phyloP scores from a whole-genome alignment of 2,888 invertebrate species.

The Watsonalla cultraria region DNA sequence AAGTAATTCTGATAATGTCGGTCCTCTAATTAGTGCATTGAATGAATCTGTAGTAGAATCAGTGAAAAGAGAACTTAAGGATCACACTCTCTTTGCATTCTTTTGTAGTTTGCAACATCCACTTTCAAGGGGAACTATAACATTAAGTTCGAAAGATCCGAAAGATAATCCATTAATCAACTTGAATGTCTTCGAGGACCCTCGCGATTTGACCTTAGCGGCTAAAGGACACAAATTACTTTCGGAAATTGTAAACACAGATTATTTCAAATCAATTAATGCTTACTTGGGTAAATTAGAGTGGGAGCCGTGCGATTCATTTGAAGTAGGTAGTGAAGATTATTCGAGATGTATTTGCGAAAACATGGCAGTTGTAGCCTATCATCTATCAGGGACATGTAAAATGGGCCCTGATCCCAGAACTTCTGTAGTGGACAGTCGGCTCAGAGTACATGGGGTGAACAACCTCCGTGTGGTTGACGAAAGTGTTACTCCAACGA shows the following conservation, averaged over 20 bases:
- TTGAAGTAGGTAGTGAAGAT: conserved; percentile 29
- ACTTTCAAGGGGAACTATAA: conserved; percentile 70
- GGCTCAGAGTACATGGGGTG: conserved; percentile 81
- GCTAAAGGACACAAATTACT: conserved; percentile 28
- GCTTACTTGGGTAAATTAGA: conserved; percentile 36
- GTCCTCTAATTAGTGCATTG: conserved; percentile 30
- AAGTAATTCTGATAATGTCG: conserved; percentile 33
- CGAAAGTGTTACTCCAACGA: conserved; percentile 87
- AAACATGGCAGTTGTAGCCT: conserved; percentile 72
- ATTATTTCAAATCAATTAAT: conserved; percentile 38
- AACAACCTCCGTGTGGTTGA: conserved; percentile 83
- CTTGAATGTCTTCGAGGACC: conserved; percentile 78
- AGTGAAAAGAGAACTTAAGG: conserved; percentile 22
- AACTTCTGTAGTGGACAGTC: conserved; percentile 64
- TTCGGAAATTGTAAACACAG: conserved; percentile 28
- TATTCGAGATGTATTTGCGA: conserved; percentile 57
- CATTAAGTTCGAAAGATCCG: conserved; percentile 73
- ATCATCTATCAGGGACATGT: conserved; percentile 83
- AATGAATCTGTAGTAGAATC: conserved; percentile 25
- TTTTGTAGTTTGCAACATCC: conserved; percentile 55
- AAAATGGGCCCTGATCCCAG: conserved; percentile 74
- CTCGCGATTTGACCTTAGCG: conserved; percentile 58
- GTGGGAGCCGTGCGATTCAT: conserved; percentile 36
- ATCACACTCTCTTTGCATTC: conserved; percentile 37
- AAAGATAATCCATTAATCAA: conserved; percentile 77